These are phyloP conservation scores for Myiotriccus ornatus DNA, from an alignment of 2,797 vertebrate species.

Conservation along the genomic window DNA sequence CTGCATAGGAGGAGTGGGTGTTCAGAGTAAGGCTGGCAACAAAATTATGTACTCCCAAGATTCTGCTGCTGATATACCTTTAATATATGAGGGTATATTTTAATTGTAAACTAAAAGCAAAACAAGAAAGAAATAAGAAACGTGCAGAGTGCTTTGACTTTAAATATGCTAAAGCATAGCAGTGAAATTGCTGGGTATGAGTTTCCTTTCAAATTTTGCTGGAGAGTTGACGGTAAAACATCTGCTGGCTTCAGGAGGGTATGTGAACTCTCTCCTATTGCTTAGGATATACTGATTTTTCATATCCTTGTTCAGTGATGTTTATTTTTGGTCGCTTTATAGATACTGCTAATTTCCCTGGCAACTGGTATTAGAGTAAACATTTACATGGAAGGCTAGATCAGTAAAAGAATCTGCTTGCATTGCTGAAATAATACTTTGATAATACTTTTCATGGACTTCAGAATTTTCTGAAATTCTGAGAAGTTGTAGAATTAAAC, in stretches of 20 bases:
- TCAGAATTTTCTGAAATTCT: neutral
- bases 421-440: neutral
- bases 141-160: neutral
- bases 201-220: neutral
- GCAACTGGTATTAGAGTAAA: neutral
- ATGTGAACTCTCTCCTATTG: neutral
- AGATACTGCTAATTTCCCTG: neutral
- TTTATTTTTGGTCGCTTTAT: neutral
- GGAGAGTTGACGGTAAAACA: neutral
- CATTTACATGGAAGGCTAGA: neutral
- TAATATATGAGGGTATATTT: neutral
- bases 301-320: neutral
- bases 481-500: neutral
- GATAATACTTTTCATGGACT: neutral
- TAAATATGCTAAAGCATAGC: neutral
- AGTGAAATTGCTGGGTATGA: neutral
- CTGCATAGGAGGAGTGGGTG: neutral
- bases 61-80: neutral
- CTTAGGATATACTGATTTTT: neutral
- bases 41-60: neutral
- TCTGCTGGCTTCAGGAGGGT: neutral
- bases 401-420: neutral
- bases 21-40: neutral
- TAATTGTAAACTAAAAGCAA: neutral
- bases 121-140: neutral